Base-by-base conservation (phyloP, 2,113 vertebrate genomes). In the Sisor rabdophorus region DNA sequence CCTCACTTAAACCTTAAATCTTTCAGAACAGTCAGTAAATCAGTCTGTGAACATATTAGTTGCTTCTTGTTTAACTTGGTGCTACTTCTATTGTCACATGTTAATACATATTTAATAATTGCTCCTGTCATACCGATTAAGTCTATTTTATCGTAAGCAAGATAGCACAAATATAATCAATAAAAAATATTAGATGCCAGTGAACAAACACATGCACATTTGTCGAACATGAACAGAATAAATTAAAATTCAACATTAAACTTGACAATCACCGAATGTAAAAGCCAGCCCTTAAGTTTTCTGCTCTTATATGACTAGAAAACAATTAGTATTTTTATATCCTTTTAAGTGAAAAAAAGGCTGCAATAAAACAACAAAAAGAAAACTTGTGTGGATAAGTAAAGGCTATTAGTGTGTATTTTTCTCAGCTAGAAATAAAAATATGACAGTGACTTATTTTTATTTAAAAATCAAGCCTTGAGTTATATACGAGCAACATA, bases 1-100 rank as follows among this genome's bases (percentile, higher is more conserved):
- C 48, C 48, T 80, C 54, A 26, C 50, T 70, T 30, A 44, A 30
- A 11, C 65, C 28, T 77, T 16, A 15, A 32, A n/a, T 59, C 26
- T 54, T 48, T 50, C 44, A 30, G 55, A 52, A 68, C 26, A 68
- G 65, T 68, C 40, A 65, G 12, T 44, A 65, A 47, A 44, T 44
- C 9, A 44, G 36, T 24, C 40, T 44, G 20, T 44, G 5, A 65
- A 47, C 20, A 4, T 2, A 11, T 20, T 7, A 20, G 4, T 63
- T 63, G 11, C n/a, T 20, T 15, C 13, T 59, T 26, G 24, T 36
- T 36, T 3, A 12, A 17, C 11, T 44, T 44, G 11, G 3, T 61
- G 30, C 20, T 44, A 67, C 3, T 48, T 67, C 16, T 44, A 36
- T 4, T 65, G 10, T 11, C 26, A 59, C 26, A 61, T 61, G 3